phyloP scores from a whole-genome alignment of 2,797 vertebrate genomes.

The Eidolon dupreanum region DNA sequence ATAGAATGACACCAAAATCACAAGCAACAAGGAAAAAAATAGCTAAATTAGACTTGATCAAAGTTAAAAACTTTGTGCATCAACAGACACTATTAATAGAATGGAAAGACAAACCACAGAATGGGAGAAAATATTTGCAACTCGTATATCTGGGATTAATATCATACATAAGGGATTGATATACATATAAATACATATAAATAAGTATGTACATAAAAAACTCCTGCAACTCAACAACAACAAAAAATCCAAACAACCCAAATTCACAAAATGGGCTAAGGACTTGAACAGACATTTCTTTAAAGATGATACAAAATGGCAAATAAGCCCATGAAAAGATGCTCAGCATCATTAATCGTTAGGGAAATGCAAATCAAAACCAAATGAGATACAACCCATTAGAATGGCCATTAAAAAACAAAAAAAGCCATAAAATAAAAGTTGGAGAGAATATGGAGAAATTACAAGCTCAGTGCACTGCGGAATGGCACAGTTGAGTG shows the following conservation, averaged over 20 bases:
- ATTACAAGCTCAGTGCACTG: neutral
- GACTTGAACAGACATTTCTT: neutral
- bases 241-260: neutral
- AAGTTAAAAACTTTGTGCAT: neutral
- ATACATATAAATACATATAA: neutral
- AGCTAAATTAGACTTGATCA: neutral
- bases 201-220: neutral
- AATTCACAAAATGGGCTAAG: neutral
- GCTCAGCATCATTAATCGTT: neutral
- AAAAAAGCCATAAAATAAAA: neutral
- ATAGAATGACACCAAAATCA: neutral
- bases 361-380: neutral
- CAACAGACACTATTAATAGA: neutral
- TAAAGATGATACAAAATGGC: neutral
- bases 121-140: neutral
- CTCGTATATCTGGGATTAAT: neutral
- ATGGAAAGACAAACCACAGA: neutral
- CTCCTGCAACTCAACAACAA: neutral
- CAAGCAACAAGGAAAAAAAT: neutral
- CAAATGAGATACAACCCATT: neutral
- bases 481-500: neutral
- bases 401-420: neutral
- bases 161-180: neutral
- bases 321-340: neutral
- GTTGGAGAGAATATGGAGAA: neutral